Evolutionary conservation across 2,113 vertebrate genomes (phyloP), one percentile per base, ranked within the genome.

Genomic region (Tetrax tetrax): DNA sequence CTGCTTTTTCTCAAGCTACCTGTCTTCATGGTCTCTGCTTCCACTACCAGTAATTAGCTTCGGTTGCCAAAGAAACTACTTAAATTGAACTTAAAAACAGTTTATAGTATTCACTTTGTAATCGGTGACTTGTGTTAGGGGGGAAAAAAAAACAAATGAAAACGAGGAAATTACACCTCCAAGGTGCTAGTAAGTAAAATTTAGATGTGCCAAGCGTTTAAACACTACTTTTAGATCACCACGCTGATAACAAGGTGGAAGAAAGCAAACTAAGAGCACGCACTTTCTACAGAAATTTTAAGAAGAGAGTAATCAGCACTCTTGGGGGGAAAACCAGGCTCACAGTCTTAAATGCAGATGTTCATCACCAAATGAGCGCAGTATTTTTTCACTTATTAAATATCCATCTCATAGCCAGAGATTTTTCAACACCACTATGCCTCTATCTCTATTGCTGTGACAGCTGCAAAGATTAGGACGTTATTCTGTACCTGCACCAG

Each of bases 401-500:
- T 41, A 76, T 35, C 12, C 24, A 50, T 12, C 19, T 33, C 35
- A 51, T 7, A 61, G 22, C 6, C 18, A 22, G 21, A 80, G 38
- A 25, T 61, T 41, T 88, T 53, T 69, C 35, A 60, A 13, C 16
- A 28, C 4, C 37, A 48, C 7, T n/a, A n/a, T 1, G 10, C 10
- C 14, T 54, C 56, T 21, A 24, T 22, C 31, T 33, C 12, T 23
- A 45, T 2, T 83, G 14, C 50, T 38, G 22, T 8, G 61, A 69
- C 21, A 50, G 5, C 47, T 70, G 29, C 33, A 63, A 66, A 47
- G 29, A 79, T 37, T 0, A 74, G 25, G 29, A 92, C 4, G 12
- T 38, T n/a, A 33, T 35, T 68, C 93, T 90, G 83, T 98, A 99
- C 99, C 99, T 99, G 99, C 99, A 99, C 99, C 99, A 99, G 81